phyloP scores from a whole-genome alignment of 2,888 invertebrate genomes.

The Charanyca ferruginea region DNA sequence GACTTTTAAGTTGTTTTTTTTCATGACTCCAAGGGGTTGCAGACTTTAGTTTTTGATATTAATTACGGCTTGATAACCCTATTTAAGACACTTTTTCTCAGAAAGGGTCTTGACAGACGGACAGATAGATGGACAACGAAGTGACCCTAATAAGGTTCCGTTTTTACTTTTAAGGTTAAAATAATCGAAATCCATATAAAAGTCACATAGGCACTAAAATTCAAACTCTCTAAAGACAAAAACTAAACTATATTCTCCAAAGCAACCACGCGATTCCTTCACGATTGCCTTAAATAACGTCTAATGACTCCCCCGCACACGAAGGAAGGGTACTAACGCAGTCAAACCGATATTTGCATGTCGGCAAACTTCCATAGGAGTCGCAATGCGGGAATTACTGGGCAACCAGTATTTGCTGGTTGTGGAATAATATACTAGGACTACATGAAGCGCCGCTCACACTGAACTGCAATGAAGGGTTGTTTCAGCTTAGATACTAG shows the following conservation, averaged over 20 bases:
- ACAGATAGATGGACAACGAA: too few species aligned
- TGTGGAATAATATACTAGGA: slow-evolving; percentile 37
- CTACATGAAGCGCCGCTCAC: not conserved
- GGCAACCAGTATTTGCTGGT: slow-evolving; percentile 19
- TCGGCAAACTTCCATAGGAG: slow-evolving; percentile 54
- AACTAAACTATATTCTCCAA: slow-evolving; percentile 1
- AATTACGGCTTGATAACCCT: too few species aligned
- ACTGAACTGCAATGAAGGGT: not conserved
- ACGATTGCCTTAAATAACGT: slow-evolving; percentile 19
- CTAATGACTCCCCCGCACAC: slow-evolving; percentile 25
- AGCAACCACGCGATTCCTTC: not conserved
- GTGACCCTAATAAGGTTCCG: too few species aligned
- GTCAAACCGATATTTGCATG: slow-evolving; percentile 63
- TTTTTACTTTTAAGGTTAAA: too few species aligned
- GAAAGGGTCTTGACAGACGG: too few species aligned
- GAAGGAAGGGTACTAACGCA: slow-evolving; percentile 46
- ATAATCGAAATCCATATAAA: too few species aligned
- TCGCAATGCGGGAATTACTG: slow-evolving; percentile 59
- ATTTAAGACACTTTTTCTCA: too few species aligned
- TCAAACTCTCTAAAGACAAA: not conserved
- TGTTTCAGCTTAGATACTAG: not conserved
- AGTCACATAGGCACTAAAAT: not conserved
- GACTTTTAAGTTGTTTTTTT: too few species aligned
- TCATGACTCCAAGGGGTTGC: too few species aligned
- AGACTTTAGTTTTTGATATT: too few species aligned